These are phyloP conservation scores for Lithophane ornitopus DNA, from an alignment of 2,888 invertebrate species.

Conservation along the genomic window DNA sequence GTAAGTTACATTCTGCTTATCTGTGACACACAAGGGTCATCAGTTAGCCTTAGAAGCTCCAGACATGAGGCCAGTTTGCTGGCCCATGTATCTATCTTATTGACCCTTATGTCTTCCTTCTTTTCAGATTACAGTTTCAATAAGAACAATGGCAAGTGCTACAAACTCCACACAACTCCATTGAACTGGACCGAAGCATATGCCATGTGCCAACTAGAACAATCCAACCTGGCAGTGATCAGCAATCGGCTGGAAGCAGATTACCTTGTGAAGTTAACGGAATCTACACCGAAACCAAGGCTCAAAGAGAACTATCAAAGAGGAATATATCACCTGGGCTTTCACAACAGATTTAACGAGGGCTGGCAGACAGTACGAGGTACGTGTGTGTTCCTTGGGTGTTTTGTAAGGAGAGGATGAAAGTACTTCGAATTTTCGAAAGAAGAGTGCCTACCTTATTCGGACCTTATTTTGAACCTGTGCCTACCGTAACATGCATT, in stretches of 20 bases:
- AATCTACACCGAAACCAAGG: conserved; percentile 9
- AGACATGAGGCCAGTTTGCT: background rate
- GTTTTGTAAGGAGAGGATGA: background rate
- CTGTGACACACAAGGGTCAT: background rate
- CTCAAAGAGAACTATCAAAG: conserved; percentile 28
- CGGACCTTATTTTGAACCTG: background rate
- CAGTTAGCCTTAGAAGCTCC: background rate
- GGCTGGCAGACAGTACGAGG: conserved; percentile 77
- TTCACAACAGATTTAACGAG: conserved; percentile 63
- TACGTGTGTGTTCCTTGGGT: conserved; percentile 38
- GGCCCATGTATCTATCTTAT: background rate
- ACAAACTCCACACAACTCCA: conserved; percentile 80
- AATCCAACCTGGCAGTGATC: conserved; percentile 74
- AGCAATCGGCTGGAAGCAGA: conserved; percentile 64
- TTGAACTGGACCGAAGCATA: conserved; percentile 80
- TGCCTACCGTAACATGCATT: background rate
- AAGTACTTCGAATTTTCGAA: background rate
- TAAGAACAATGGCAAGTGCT: conserved; percentile 74
- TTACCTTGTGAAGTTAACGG: conserved; percentile 36
- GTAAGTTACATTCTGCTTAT: background rate
- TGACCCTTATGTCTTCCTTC: background rate
- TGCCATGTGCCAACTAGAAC: conserved; percentile 70
- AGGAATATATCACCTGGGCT: conserved; percentile 70
- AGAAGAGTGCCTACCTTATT: background rate
- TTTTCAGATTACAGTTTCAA: conserved; percentile 76